phyloP scores from a whole-genome alignment of 1,140 invertebrate species.

The Pissodes strobi region DNA sequence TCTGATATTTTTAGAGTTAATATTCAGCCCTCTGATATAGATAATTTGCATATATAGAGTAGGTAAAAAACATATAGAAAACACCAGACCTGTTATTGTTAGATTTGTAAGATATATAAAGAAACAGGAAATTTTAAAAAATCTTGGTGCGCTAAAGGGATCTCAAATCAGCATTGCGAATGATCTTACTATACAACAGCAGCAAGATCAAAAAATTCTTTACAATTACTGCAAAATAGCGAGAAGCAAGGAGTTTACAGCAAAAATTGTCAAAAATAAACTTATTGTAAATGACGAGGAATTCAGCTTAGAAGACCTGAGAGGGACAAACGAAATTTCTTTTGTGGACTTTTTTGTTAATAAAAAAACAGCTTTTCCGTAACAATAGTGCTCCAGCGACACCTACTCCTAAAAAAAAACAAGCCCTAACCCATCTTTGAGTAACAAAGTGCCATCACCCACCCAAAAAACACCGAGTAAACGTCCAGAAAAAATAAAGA shows the following conservation, averaged over 20 bases:
- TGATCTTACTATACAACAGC: background rate
- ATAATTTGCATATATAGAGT: background rate
- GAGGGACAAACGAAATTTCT: background rate
- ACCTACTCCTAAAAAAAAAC: too few relatives aligned
- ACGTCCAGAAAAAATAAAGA: too few relatives aligned
- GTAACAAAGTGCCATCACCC: too few relatives aligned
- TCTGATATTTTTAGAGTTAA: background rate
- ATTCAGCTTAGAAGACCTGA: background rate
- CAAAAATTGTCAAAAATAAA: conserved; percentile 4
- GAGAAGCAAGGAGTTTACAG: background rate
- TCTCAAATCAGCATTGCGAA: background rate
- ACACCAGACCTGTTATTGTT: background rate
- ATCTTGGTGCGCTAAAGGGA: background rate
- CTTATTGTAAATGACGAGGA: conserved; percentile 1
- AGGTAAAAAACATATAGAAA: too few relatives aligned
- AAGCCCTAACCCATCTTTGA: too few relatives aligned
- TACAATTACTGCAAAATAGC: background rate
- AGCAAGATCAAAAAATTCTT: background rate
- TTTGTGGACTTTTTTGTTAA: background rate
- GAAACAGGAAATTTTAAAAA: background rate
- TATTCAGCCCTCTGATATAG: background rate
- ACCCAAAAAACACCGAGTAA: too few relatives aligned
- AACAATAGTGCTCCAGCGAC: too few relatives aligned
- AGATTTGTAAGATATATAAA: background rate
- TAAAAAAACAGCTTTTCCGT: background rate